Evolutionary conservation across 2,113 vertebrate genomes (phyloP).

Genomic region (Syrmaticus mikado): DNA sequence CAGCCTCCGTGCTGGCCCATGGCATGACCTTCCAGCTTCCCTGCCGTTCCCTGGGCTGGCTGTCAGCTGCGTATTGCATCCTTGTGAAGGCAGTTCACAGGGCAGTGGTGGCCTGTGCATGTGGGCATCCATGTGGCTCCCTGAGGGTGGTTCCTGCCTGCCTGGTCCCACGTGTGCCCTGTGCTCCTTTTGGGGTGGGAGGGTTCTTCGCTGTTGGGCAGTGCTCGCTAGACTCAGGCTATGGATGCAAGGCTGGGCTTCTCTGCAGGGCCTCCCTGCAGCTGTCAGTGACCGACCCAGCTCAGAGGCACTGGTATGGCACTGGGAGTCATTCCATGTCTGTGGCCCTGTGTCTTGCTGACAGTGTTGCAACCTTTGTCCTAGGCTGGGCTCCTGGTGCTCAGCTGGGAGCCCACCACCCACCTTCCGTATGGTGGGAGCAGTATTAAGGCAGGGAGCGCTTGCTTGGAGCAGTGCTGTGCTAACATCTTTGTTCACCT

Average conservation of each 20-base stretch:
- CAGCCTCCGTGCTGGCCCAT: neutral
- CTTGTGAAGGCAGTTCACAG: neutral
- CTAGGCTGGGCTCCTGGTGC: neutral
- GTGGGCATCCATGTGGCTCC: accelerated
- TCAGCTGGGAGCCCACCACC: neutral
- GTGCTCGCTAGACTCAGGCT: accelerated
- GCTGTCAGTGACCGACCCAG: neutral
- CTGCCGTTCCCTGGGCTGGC: accelerated
- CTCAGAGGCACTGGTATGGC: accelerated
- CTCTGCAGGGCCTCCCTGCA: neutral
- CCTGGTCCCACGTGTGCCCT: accelerated
- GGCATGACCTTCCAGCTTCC: neutral
- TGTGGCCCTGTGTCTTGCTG: neutral
- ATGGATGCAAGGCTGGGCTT: neutral
- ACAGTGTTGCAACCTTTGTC: neutral
- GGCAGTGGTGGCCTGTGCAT: accelerated
- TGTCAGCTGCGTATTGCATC: accelerated
- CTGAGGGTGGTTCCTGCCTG: accelerated
- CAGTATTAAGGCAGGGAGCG: neutral
- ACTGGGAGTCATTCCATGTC: neutral
- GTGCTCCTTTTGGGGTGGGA: neutral
- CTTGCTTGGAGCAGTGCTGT: neutral
- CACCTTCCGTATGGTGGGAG: too few relatives aligned
- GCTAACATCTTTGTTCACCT: accelerated
- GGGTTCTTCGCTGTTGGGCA: neutral